phyloP scores from a whole-genome alignment of 1,140 invertebrate species.

The Sycophaga agraensis region DNA sequence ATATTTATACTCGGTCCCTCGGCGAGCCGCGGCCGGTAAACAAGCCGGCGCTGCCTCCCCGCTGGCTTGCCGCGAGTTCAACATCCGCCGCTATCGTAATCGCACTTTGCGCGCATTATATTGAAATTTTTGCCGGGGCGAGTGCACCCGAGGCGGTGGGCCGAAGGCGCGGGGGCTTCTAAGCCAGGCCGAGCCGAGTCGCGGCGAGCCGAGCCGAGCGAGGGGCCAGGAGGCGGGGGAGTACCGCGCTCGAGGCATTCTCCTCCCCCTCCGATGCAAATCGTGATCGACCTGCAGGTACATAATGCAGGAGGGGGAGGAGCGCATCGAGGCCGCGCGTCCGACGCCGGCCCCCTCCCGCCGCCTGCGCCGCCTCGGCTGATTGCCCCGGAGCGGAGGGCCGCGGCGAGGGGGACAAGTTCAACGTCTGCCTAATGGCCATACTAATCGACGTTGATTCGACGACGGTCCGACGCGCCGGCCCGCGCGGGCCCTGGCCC shows the following conservation, averaged over 20 bases:
- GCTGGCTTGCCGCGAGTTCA: too few species aligned
- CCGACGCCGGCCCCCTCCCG: constrained; percentile 4
- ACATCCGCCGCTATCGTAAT: too few species aligned
- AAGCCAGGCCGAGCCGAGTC: background rate
- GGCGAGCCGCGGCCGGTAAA: too few species aligned
- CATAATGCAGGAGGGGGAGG: constrained; percentile 4
- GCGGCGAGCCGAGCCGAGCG: background rate
- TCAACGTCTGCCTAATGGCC: constrained; percentile 52
- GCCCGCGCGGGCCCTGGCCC: too few species aligned
- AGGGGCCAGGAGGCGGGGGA: background rate
- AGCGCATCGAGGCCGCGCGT: constrained; percentile 1
- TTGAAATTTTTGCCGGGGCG: too few species aligned
- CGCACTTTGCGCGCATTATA: too few species aligned
- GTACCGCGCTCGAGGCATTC: background rate
- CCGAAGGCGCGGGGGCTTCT: background rate
- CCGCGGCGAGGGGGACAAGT: constrained; percentile 25
- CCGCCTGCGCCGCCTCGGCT: constrained; percentile 1
- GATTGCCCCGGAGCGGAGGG: constrained; percentile 20
- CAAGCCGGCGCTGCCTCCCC: too few species aligned
- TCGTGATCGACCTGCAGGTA: constrained; percentile 26
- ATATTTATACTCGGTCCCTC: too few species aligned
- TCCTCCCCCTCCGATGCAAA: constrained; percentile 19
- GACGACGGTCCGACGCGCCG: constrained; percentile 39
- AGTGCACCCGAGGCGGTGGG: too few species aligned
- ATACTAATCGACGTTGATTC: constrained; percentile 54